Evolutionary conservation across 2,113 vertebrate species (phyloP).

Genomic region (Merops nubicus): DNA sequence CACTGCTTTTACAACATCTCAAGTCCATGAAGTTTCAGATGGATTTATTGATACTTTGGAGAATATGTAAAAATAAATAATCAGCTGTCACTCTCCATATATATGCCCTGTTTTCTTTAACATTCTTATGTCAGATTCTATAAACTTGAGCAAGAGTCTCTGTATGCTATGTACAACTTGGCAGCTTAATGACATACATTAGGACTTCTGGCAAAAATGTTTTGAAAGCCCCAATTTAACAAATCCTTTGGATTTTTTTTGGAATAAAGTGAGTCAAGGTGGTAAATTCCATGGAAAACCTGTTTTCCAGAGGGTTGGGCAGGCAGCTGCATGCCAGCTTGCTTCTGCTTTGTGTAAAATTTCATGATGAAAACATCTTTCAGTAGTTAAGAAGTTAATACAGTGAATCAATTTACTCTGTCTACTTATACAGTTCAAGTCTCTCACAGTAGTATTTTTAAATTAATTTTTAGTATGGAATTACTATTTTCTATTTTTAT

Average conservation of each 20-base stretch:
- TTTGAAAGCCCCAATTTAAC: neutral
- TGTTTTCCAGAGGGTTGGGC: neutral
- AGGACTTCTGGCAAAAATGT: slow-evolving; percentile 19
- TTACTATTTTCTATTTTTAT: neutral
- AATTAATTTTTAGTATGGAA: neutral
- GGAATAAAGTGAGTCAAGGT: slow-evolving; percentile 17
- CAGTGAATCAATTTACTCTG: slow-evolving; percentile 63
- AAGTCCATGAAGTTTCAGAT: slow-evolving; percentile 16
- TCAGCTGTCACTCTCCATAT: slow-evolving; percentile 25
- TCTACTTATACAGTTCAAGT: slow-evolving; percentile 45
- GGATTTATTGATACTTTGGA: slow-evolving; percentile 42
- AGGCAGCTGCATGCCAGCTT: slow-evolving; percentile 20
- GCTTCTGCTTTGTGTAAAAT: neutral
- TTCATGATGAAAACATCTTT: slow-evolving; percentile 21
- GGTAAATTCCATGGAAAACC: slow-evolving; percentile 9
- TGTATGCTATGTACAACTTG: neutral
- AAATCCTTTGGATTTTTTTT: slow-evolving; percentile 19
- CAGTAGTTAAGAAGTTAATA: slow-evolving; percentile 58
- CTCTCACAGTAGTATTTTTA: slow-evolving; percentile 50
- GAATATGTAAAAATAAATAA: slow-evolving; percentile 47
- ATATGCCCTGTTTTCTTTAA: slow-evolving; percentile 54
- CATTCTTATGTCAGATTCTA: slow-evolving; percentile 42
- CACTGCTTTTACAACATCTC: neutral
- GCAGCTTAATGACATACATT: slow-evolving; percentile 13
- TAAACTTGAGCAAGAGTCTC: neutral